Conservation (phyloP, 2,113 vertebrate genomes). For the Eudorcas thomsonii region DNA sequence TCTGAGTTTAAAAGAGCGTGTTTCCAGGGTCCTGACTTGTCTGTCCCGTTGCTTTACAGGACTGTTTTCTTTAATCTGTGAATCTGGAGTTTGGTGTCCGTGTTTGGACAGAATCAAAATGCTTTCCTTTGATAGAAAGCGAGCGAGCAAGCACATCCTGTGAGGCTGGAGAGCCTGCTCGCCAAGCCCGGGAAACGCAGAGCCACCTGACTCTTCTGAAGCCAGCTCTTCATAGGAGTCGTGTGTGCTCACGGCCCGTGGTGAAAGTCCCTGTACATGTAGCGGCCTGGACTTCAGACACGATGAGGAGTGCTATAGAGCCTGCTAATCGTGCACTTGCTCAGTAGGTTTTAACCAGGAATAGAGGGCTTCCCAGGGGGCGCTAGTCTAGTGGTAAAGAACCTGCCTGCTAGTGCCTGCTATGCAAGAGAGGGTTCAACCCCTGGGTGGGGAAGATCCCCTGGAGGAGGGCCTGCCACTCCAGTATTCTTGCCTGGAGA, state of each 20-base stretch:
- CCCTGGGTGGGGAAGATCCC: not conserved
- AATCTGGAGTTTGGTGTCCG: not conserved
- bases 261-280: not conserved
- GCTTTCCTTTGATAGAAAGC: not conserved
- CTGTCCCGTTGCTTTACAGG: not conserved
- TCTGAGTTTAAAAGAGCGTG: constrained; percentile 23
- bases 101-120: not conserved
- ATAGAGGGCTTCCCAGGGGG: not conserved
- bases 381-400: not conserved
- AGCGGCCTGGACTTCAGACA: not conserved
- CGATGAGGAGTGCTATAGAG: not conserved
- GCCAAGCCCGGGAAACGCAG: too few relatives aligned
- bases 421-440: not conserved
- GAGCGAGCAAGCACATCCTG: not conserved
- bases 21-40: not conserved
- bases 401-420: not conserved
- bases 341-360: not conserved
- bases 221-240: not conserved
- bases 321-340: fast-evolving
- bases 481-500: not conserved
- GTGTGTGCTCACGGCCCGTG: fast-evolving
- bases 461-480: not conserved
- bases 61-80: not conserved
- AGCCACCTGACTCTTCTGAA: not conserved
- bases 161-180: not conserved